Conservation (phyloP, 2,797 vertebrate genomes). For the Moxostoma hubbsi region DNA sequence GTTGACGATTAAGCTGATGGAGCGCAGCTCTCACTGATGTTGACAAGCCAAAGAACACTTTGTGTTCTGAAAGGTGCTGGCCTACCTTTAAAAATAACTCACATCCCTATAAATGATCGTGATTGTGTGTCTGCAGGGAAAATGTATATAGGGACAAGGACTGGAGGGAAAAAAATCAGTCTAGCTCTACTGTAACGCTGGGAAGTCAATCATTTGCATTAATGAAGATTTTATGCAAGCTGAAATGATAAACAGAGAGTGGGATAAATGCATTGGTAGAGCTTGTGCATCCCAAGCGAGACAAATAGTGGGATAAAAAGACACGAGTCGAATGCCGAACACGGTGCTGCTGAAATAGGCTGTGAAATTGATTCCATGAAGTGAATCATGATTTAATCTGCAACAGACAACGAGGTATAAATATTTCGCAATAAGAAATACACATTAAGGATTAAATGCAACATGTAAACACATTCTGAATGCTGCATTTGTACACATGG, state of each 20-base stretch:
- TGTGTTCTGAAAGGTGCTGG: conserved; percentile 21
- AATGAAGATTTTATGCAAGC: conserved; percentile 62
- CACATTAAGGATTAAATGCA: conserved; percentile 24
- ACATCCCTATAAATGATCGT: not conserved
- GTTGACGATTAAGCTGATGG: conserved; percentile 9
- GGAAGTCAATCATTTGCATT: conserved; percentile 64
- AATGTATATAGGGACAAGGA: conserved; percentile 29
- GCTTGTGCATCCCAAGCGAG: conserved; percentile 61
- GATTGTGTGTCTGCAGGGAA: not conserved
- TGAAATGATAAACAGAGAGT: conserved; percentile 64
- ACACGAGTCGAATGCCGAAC: conserved; percentile 68
- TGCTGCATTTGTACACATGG: not conserved
- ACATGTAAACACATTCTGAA: not conserved
- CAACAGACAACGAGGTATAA: conserved; percentile 70
- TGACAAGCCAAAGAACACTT: conserved; percentile 35
- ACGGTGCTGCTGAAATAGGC: conserved; percentile 74
- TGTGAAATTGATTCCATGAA: conserved; percentile 82
- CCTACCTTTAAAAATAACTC: conserved; percentile 31
- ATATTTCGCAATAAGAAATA: conserved; percentile 53
- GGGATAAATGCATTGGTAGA: conserved; percentile 67
- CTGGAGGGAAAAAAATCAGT: conserved; percentile 33
- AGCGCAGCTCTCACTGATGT: conserved; percentile 21
- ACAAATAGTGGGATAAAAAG: conserved; percentile 74
- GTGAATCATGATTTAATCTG: conserved; percentile 77
- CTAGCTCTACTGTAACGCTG: conserved; percentile 46